Conservation (phyloP, 2,888 invertebrate genomes). For the Nasonovia ribisnigri region DNA sequence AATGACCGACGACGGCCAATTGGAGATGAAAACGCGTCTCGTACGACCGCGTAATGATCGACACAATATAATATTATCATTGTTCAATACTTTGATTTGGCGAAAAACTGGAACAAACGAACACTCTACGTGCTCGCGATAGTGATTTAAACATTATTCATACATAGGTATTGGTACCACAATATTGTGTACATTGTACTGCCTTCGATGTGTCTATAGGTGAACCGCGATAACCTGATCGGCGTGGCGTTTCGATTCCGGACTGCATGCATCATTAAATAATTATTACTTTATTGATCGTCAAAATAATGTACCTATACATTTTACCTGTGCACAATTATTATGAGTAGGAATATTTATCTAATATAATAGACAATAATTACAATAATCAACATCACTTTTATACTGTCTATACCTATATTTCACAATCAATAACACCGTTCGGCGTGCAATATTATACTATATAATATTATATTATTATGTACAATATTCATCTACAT, state of each 20-base stretch:
- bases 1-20: not conserved
- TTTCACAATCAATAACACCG: not conserved
- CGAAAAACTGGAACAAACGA: not conserved
- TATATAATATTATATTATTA: not conserved
- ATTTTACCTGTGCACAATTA: not conserved
- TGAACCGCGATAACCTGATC: not conserved
- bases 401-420: not conserved
- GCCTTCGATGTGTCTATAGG: not conserved
- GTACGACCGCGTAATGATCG: not conserved
- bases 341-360: not conserved
- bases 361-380: not conserved
- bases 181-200: not conserved
- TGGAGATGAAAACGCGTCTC: constrained; percentile 1
- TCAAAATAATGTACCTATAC: not conserved
- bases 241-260: not conserved
- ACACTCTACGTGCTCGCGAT: not conserved
- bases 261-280: not conserved
- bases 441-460: not conserved
- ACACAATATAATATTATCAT: not conserved
- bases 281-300: not conserved
- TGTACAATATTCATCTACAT: not conserved
- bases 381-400: not conserved
- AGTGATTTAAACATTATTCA: not conserved
- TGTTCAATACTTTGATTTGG: not conserved
- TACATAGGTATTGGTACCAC: not conserved